These are phyloP conservation scores for Acromyrmex echinatior DNA, from an alignment of 1,140 invertebrate genomes.

Conservation along the genomic window DNA sequence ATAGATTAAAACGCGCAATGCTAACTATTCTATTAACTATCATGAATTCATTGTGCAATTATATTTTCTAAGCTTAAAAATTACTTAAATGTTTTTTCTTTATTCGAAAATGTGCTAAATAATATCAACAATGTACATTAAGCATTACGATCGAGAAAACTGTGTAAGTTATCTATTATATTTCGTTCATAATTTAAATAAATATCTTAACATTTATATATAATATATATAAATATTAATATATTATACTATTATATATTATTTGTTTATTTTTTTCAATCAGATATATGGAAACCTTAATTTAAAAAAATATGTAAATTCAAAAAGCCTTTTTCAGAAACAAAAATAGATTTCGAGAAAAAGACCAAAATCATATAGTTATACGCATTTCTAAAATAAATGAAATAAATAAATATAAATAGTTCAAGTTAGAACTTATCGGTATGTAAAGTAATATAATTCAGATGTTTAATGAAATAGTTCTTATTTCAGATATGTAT, in stretches of 20 bases:
- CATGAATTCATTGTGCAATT: not conserved
- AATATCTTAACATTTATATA: not conserved
- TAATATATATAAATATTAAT: not conserved
- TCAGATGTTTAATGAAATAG: not conserved
- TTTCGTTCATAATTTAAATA: not conserved
- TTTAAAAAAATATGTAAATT: not conserved
- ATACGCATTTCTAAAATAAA: not conserved
- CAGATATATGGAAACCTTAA: not conserved
- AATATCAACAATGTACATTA: not conserved
- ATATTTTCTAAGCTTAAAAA: not conserved
- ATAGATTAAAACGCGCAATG: not conserved
- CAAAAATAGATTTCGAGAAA: not conserved
- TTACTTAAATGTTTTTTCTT: not conserved
- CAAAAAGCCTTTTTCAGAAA: not conserved
- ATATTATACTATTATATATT: not conserved
- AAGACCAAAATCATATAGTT: not conserved
- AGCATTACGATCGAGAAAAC: not conserved
- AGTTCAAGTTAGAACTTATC: not conserved
- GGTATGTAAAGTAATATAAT: not conserved
- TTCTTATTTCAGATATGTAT: not conserved
- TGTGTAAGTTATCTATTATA: not conserved
- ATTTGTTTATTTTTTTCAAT: not conserved
- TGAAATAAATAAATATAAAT: slow-evolving; percentile 24
- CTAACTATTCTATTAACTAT: not conserved
- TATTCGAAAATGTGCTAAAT: not conserved